Evolutionary conservation across 2,888 invertebrate species (phyloP).

Genomic region (Meteorus cinctellus): DNA sequence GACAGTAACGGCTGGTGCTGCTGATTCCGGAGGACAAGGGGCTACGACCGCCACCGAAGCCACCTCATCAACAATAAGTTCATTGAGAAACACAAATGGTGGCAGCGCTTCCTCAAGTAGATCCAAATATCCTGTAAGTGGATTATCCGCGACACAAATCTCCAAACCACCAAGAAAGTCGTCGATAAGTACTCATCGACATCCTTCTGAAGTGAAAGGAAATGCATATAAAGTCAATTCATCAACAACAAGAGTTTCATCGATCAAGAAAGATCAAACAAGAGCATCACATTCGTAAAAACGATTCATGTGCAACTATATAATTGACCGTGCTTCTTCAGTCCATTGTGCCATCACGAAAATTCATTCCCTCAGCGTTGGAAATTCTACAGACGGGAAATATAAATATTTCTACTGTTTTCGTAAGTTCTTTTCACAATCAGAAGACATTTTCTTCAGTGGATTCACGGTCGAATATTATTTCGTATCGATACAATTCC

Average conservation of each 20-base stretch:
- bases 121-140: slow-evolving; percentile 81
- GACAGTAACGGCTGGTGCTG: slow-evolving; percentile 25
- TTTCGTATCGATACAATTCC: not conserved
- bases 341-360: slow-evolving; percentile 55
- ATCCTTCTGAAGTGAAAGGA: slow-evolving; percentile 82
- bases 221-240: slow-evolving; percentile 54
- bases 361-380: slow-evolving; percentile 27
- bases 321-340: slow-evolving; percentile 53
- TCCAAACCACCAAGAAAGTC: slow-evolving; percentile 77
- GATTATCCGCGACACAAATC: slow-evolving; percentile 77
- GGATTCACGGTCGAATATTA: not conserved
- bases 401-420: not conserved
- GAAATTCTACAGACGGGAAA: not conserved
- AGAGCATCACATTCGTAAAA: slow-evolving; percentile 68
- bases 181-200: slow-evolving; percentile 78
- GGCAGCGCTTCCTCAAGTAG: slow-evolving; percentile 75
- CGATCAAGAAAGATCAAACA: slow-evolving; percentile 65
- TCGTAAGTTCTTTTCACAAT: not conserved
- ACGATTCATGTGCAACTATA: slow-evolving; percentile 12
- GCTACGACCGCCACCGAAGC: slow-evolving; percentile 28
- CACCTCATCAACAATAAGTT: slow-evolving; percentile 56
- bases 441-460: not conserved
- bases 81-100: slow-evolving; percentile 63
- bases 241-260: slow-evolving; percentile 63
- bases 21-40: slow-evolving; percentile 18